phyloP scores from a whole-genome alignment of 2,888 invertebrate species.

The Abscondita cerata region DNA sequence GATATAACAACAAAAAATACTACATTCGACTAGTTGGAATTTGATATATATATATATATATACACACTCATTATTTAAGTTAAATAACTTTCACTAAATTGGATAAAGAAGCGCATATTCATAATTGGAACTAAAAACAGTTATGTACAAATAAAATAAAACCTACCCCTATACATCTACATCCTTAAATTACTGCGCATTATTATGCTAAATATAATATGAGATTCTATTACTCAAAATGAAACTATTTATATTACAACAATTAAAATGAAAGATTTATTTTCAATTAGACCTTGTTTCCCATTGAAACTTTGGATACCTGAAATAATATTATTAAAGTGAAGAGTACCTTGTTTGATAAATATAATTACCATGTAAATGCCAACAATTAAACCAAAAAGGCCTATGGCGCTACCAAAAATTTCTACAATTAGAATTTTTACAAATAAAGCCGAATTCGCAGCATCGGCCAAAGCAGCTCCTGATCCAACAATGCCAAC shows the following conservation, averaged over 20 bases:
- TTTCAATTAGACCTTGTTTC: constrained; percentile 29
- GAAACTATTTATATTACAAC: neutral
- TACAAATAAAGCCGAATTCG: constrained; percentile 94
- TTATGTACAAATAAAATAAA: too few relatives aligned
- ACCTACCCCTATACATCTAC: too few relatives aligned
- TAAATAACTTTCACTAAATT: too few relatives aligned
- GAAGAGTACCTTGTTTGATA: neutral
- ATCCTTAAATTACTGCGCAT: too few relatives aligned
- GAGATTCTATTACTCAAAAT: too few relatives aligned
- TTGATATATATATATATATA: too few relatives aligned
- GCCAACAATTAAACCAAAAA: constrained; percentile 98
- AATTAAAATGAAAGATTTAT: neutral
- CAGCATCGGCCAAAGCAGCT: constrained; percentile 97
- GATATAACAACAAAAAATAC: too few relatives aligned
- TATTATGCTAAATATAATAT: too few relatives aligned
- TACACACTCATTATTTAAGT: too few relatives aligned
- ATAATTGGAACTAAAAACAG: too few relatives aligned
- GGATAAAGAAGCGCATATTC: too few relatives aligned
- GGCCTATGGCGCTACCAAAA: constrained; percentile 98
- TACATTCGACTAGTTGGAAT: too few relatives aligned
- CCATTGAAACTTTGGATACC: constrained; percentile 45
- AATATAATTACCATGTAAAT: constrained; percentile 76
- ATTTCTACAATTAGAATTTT: constrained; percentile 99
- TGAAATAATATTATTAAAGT: constrained; percentile 26
- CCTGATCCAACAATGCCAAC: constrained; percentile 99